Percentiles rank a stretch among this genome's conserved stretches.
These are phyloP conservation scores for Dryobota labecula DNA, from an alignment of 2,888 invertebrate species.

Conservation along the genomic window DNA sequence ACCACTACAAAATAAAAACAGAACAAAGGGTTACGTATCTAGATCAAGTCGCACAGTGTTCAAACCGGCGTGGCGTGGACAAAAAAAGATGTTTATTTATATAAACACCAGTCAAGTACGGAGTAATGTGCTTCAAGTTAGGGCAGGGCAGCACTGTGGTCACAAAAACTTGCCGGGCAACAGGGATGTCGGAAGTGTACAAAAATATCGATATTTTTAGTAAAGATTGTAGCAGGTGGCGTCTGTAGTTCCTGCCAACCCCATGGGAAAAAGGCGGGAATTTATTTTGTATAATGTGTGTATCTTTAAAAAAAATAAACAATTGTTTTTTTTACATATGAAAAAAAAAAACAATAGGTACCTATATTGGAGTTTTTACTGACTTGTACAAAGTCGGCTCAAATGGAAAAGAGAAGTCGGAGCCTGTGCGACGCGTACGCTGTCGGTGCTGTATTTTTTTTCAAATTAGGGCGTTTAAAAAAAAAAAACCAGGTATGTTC, in stretches of 20 bases:
- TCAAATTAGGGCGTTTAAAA: not conserved
- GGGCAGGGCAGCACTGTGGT: slow-evolving; percentile 57
- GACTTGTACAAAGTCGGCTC: not conserved
- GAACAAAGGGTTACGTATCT: slow-evolving; percentile 60
- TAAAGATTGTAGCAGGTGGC: too few relatives aligned
- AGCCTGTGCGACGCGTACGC: not conserved
- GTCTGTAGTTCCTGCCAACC: too few relatives aligned
- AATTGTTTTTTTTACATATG: too few relatives aligned
- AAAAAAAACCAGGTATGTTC: too few relatives aligned
- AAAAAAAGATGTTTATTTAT: slow-evolving; percentile 66
- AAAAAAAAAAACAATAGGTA: too few relatives aligned
- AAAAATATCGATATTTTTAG: not conserved
- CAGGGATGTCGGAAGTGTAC: not conserved
- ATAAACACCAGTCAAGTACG: slow-evolving; percentile 69
- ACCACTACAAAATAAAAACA: slow-evolving; percentile 50
- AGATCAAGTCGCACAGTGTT: slow-evolving; percentile 55
- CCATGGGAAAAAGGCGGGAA: too few relatives aligned
- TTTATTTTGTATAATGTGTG: too few relatives aligned
- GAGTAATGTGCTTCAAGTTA: slow-evolving; percentile 61
- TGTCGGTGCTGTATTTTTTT: not conserved
- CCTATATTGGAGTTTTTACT: too few relatives aligned
- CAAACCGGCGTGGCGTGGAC: slow-evolving; percentile 37
- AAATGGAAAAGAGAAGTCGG: too few relatives aligned
- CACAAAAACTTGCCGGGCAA: slow-evolving; percentile 67
- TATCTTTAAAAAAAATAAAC: too few relatives aligned